Evolutionary conservation across 2,888 invertebrate species (phyloP).

Genomic region (Ceriagrion tenellum): DNA sequence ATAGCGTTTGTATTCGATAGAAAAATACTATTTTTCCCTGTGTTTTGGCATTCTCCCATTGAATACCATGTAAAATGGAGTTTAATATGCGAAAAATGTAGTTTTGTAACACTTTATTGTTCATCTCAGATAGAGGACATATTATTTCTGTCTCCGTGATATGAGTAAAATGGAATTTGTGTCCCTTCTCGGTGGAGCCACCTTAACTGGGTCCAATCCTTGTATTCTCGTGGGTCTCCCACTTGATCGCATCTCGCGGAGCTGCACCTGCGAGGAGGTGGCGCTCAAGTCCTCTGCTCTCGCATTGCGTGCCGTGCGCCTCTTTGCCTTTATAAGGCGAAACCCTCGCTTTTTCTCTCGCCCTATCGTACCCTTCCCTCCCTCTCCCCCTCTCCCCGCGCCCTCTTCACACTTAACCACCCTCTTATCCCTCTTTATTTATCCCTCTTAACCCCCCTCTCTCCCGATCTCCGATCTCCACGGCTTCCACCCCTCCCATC

Average conservation of each 20-base stretch:
- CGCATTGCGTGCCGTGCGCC: not conserved
- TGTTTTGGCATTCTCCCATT: no score
- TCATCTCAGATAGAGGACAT: no score
- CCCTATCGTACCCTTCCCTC: no score
- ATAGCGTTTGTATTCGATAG: no score
- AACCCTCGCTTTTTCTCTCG: not conserved
- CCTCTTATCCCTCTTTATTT: not conserved
- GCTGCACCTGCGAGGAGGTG: not conserved
- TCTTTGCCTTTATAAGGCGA: slow-evolving; percentile 15
- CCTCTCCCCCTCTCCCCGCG: no score
- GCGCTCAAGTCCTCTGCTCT: not conserved
- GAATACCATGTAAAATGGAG: no score
- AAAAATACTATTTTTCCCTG: no score
- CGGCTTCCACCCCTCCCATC: not conserved
- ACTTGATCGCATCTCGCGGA: not conserved
- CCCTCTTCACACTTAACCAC: not conserved
- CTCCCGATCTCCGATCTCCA: not conserved
- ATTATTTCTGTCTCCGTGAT: no score
- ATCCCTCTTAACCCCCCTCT: not conserved
- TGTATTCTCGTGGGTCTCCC: not conserved
- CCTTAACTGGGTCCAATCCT: not conserved
- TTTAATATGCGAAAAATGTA: no score
- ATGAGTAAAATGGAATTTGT: no score
- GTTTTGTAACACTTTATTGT: no score
- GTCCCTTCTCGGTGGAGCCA: not conserved